Evolutionary conservation across 1,140 invertebrate genomes (phyloP).

Genomic region (Stenopsyche tienmushanensis): DNA sequence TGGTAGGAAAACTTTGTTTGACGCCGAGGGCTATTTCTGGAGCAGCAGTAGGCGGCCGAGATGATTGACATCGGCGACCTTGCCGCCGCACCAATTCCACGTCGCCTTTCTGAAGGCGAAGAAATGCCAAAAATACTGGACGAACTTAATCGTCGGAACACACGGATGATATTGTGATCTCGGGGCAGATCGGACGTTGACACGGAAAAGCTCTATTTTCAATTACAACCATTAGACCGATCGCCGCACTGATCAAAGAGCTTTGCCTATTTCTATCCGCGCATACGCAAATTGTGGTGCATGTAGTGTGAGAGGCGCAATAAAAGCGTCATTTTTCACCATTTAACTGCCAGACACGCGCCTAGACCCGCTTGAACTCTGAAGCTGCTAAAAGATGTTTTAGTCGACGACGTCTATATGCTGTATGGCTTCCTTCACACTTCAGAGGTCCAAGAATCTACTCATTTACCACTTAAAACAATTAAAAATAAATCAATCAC

Average conservation of each 20-base stretch:
- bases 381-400: too few relatives aligned
- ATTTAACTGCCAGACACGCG: too few relatives aligned
- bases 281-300: too few relatives aligned
- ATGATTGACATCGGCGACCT: constrained; percentile 20
- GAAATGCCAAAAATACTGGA: constrained; percentile 2
- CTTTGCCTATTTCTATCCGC: neutral
- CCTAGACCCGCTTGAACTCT: too few relatives aligned
- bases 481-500: too few relatives aligned
- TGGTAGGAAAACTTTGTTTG: constrained; percentile 1
- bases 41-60: neutral
- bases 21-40: neutral
- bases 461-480: too few relatives aligned
- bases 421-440: too few relatives aligned
- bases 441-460: too few relatives aligned
- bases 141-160: neutral
- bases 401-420: too few relatives aligned
- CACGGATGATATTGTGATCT: neutral
- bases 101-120: neutral
- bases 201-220: neutral
- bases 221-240: neutral
- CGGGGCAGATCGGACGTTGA: constrained; percentile 1
- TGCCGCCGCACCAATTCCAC: neutral
- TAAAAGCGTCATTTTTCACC: too few relatives aligned
- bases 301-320: too few relatives aligned
- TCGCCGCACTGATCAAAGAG: neutral